Conservation (phyloP, 2,113 vertebrate species). For the Channa maculata region DNA sequence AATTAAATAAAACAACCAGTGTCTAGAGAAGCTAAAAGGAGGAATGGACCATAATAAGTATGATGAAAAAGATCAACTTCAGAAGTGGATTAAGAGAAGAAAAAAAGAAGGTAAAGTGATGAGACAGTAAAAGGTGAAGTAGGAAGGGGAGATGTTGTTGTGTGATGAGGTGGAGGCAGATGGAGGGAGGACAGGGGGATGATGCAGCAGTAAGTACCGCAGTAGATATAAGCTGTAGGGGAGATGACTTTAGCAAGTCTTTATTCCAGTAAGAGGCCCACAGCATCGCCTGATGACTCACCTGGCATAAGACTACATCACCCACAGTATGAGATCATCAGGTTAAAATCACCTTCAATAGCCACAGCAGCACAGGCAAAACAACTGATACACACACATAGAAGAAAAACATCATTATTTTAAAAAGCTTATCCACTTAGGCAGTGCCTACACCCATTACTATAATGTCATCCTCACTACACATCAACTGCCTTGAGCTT, state of each 20-base stretch:
- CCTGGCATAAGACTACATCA: constrained; percentile 65
- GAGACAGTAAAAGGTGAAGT: not conserved
- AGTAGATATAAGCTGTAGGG: constrained; percentile 48
- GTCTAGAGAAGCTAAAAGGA: not conserved
- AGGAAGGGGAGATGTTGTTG: constrained; percentile 9
- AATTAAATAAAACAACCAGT: not conserved
- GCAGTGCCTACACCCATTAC: constrained; percentile 26
- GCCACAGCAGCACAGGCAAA: constrained; percentile 8
- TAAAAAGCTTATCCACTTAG: constrained; percentile 15
- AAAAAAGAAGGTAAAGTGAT: not conserved
- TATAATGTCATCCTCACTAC: constrained; percentile 15
- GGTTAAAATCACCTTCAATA: constrained; percentile 42
- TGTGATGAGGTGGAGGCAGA: constrained; percentile 12
- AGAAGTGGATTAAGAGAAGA: constrained; percentile 1
- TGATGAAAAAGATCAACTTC: not conserved
- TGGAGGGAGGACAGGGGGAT: constrained; percentile 24
- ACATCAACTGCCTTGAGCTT: not conserved
- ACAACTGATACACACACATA: not conserved
- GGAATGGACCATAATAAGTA: not conserved
- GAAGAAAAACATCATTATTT: constrained; percentile 9
- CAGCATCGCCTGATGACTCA: constrained; percentile 71
- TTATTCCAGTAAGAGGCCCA: constrained; percentile 71
- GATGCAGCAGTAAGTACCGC: constrained; percentile 55
- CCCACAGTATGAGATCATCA: constrained; percentile 72
- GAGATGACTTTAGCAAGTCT: constrained; percentile 56